Evolutionary conservation across 2,888 invertebrate genomes (phyloP), one percentile per base, ranked within the genome.

Genomic region (Papilio protenor): DNA sequence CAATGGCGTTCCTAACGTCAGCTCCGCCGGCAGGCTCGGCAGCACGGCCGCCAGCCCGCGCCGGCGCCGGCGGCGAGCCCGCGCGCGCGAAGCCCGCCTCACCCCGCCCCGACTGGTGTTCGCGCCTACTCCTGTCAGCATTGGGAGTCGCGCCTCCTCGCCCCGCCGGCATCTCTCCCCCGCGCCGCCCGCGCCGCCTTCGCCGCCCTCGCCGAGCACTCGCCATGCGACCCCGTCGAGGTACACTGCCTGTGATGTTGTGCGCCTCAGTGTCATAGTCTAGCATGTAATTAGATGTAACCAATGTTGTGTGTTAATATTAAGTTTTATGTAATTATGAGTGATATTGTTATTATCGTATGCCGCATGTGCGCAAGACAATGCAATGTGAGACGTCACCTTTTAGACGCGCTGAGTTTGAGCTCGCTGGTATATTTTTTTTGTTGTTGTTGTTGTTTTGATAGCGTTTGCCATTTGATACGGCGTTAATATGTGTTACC

Each of bases 101-200:
- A 95, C 93, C 90, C 95, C 91, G 90, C 94, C 87, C 95, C 95
- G 84, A 92, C 90, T 91, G 95, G 94, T 91, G 95, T 95, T 90
- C 95, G 94, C 89, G 95, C 92, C 85, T 96, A 92, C 94, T 95
- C 93, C 89, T 96, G 93, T 94, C 95, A 93, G 91, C 96, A 94
- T 88, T 96, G 92, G 95, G 96, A 95, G 88, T 92, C 95, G 82
- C 93, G 95, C 81, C 95, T 94, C 87, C 92, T 87, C 87, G 95
- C 93, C 84, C 95, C 92, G 80, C 94, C 90, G 85, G 55, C 55
- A n/a, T 93, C 89, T 80, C 91, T 90, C 89, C 88, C 89, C 89
- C 87, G 94, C 88, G 87, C 95, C 94, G 90, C 94, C 89, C 86
- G 89, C 66, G 66, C 61, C 89, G 88, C 89, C 89, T 87, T 94